A percentile compares a stretch with the other conserved stretches of the same genome.
These are phyloP conservation scores for Ptiloglossa arizonensis DNA, from an alignment of 1,140 invertebrate species.

Conservation along the genomic window DNA sequence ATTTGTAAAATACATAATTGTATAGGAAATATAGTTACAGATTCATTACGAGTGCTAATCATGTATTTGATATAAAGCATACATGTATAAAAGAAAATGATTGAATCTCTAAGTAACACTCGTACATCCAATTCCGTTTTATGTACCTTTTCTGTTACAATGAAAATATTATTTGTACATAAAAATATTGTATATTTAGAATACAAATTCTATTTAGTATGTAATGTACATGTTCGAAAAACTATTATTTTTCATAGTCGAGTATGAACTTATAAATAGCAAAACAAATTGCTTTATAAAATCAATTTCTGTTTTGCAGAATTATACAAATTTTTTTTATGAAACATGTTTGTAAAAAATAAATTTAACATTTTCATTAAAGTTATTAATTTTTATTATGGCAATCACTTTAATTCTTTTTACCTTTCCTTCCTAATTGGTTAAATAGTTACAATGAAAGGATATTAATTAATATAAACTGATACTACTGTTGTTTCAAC, in stretches of 20 bases:
- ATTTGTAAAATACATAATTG: constrained; percentile 27
- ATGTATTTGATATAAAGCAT: constrained; percentile 16
- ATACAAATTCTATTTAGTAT: constrained; percentile 1
- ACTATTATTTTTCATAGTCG: constrained; percentile 24
- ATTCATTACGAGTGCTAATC: neutral
- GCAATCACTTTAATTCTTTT: neutral
- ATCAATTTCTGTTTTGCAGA: constrained; percentile 10
- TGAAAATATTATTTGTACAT: constrained; percentile 31
- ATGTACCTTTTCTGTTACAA: constrained; percentile 9
- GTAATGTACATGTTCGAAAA: constrained; percentile 15
- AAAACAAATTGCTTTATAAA: constrained; percentile 27
- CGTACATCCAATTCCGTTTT: constrained; percentile 1
- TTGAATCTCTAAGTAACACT: constrained; percentile 18
- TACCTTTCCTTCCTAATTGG: neutral
- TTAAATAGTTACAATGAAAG: neutral
- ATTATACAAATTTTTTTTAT: constrained; percentile 36
- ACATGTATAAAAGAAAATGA: constrained; percentile 6
- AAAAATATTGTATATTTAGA: constrained; percentile 11
- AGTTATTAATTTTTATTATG: constrained; percentile 24
- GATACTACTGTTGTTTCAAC: constrained; percentile 29
- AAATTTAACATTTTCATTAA: constrained; percentile 35
- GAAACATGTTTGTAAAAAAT: constrained; percentile 18
- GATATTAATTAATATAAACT: constrained; percentile 1
- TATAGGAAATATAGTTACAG: constrained; percentile 9
- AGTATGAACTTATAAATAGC: neutral